These are phyloP conservation scores for Bergia puertoricense DNA, from an alignment of 92 coral and sea anemone species.

Conservation along the genomic window DNA sequence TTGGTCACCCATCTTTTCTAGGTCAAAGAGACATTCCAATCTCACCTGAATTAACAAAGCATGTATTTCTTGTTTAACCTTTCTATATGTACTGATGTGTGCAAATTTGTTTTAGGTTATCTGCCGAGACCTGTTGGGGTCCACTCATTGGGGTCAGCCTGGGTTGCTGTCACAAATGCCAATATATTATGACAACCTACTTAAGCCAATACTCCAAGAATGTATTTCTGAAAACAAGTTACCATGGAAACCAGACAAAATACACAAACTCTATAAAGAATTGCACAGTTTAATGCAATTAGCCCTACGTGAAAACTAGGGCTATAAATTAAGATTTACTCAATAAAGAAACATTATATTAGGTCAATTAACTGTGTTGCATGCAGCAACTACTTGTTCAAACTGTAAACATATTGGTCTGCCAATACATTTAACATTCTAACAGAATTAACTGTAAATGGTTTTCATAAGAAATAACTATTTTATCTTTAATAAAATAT, in stretches of 20 bases:
- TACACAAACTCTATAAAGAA: constrained; percentile 31
- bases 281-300: constrained; percentile 54
- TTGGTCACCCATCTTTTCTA: too few relatives aligned
- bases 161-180: constrained; percentile 79
- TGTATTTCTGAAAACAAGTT: constrained; percentile 56
- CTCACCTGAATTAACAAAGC: background rate
- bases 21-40: too few relatives aligned
- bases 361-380: background rate
- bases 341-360: too few relatives aligned
- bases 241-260: constrained; percentile 73
- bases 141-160: constrained; percentile 66
- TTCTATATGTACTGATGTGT: background rate
- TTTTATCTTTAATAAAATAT: too few relatives aligned
- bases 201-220: constrained; percentile 51
- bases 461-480: background rate
- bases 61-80: background rate
- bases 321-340: background rate
- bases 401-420: too few relatives aligned
- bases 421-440: background rate
- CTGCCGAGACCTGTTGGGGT: constrained; percentile 76
- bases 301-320: constrained; percentile 20
- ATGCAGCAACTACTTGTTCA: background rate
- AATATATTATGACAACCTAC: constrained; percentile 45
- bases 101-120: constrained; percentile 46
- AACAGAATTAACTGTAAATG: background rate